Evolutionary conservation across 2,888 invertebrate species (phyloP).

Genomic region (Coelopa pilipes): DNA sequence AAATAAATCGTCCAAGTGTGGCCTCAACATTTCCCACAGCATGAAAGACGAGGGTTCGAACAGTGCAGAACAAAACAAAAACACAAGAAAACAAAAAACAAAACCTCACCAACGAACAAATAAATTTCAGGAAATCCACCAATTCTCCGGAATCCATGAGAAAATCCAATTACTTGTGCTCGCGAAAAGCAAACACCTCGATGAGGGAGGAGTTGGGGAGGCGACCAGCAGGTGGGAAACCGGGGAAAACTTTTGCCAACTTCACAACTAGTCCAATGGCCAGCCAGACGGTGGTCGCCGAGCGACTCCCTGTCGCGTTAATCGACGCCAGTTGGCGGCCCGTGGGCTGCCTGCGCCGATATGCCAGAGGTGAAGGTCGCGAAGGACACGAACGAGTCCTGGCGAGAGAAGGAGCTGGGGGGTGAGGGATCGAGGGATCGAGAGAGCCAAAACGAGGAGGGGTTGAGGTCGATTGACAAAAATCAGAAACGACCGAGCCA

Average conservation of each 20-base stretch:
- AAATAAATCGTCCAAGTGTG: no score
- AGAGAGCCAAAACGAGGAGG: background rate
- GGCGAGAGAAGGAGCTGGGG: background rate
- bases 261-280: background rate
- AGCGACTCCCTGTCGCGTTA: background rate
- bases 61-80: no score
- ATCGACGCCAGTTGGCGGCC: no score
- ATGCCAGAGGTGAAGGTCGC: slow-evolving; percentile 10
- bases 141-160: background rate
- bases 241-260: background rate
- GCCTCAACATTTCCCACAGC: no score
- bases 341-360: background rate
- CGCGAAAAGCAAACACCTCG: background rate
- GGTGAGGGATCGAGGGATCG: no score
- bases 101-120: slow-evolving; percentile 6
- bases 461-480: no score
- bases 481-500: no score
- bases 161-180: slow-evolving; percentile 16
- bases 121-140: background rate
- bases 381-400: background rate
- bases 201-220: background rate
- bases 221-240: background rate
- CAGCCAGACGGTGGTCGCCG: no score
- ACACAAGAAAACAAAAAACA: background rate
- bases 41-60: no score